These are phyloP conservation scores for Meliscaeva auricollis DNA, from an alignment of 2,888 invertebrate genomes.

Conservation along the genomic window DNA sequence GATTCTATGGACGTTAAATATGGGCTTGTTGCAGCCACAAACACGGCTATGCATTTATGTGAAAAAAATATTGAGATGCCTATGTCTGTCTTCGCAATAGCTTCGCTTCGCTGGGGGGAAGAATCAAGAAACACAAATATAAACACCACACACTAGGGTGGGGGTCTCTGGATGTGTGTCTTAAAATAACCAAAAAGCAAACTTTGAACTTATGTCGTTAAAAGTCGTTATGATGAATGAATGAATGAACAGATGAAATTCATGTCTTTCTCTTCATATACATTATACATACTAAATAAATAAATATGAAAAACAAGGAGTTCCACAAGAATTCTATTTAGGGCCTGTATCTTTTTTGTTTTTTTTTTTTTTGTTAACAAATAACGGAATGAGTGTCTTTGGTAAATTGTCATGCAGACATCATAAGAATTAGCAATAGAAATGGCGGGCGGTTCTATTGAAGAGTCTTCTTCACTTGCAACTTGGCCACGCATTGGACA, in stretches of 20 bases:
- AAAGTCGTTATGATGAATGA: neutral
- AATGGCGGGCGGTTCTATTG: slow-evolving; percentile 27
- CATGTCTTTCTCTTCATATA: neutral
- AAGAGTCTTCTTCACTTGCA: no score
- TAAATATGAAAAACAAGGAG: no score
- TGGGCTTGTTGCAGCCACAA: slow-evolving; percentile 43
- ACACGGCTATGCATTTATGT: slow-evolving; percentile 30
- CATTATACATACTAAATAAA: neutral
- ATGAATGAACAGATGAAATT: slow-evolving; percentile 26
- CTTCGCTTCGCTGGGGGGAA: slow-evolving; percentile 52
- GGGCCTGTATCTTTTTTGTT: slow-evolving; percentile 44
- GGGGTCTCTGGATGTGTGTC: slow-evolving; percentile 19
- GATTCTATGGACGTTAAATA: slow-evolving; percentile 61
- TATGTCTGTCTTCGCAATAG: slow-evolving; percentile 5
- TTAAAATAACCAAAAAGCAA: slow-evolving; percentile 26
- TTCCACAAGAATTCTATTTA: slow-evolving; percentile 43
- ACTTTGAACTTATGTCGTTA: slow-evolving; percentile 22
- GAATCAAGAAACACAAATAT: neutral
- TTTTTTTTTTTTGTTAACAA: slow-evolving; percentile 1
- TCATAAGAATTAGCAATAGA: slow-evolving; percentile 24
- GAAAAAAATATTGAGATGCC: slow-evolving; percentile 21
- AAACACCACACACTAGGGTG: slow-evolving; percentile 41
- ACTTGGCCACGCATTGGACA: neutral
- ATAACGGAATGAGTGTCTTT: slow-evolving; percentile 36
- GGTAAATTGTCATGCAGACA: slow-evolving; percentile 29